These are phyloP conservation scores for Drosophila chauvacae DNA, from an alignment of 1,140 invertebrate genomes.

Conservation along the genomic window DNA sequence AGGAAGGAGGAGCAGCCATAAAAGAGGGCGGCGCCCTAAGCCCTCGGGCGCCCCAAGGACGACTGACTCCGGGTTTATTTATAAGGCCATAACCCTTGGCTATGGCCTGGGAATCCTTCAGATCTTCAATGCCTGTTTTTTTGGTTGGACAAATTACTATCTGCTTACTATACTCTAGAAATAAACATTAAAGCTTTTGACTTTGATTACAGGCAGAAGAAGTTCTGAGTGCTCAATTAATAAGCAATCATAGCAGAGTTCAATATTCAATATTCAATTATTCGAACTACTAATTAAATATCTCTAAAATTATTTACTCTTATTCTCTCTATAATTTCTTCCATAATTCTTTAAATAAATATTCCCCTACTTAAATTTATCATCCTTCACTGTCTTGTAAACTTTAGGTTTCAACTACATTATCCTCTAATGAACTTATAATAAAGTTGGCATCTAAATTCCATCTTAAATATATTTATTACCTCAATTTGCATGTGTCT, in stretches of 20 bases:
- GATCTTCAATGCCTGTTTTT: slow-evolving; percentile 4
- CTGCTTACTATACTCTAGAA: slow-evolving; percentile 9
- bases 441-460: too few relatives aligned
- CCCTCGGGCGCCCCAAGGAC: slow-evolving; percentile 24
- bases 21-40: slow-evolving; percentile 24
- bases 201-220: background rate
- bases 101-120: slow-evolving; percentile 6
- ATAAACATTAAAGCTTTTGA: slow-evolving; percentile 18
- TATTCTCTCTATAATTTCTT: too few relatives aligned
- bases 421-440: background rate
- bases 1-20: slow-evolving; percentile 11
- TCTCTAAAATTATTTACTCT: background rate
- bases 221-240: background rate
- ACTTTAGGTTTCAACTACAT: too few relatives aligned
- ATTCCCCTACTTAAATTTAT: too few relatives aligned
- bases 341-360: too few relatives aligned
- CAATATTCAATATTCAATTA: background rate
- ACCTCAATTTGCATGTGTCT: slow-evolving; percentile 21
- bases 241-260: background rate
- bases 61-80: slow-evolving; percentile 23
- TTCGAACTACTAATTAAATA: too few relatives aligned
- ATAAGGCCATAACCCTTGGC: slow-evolving; percentile 21
- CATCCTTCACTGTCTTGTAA: too few relatives aligned
- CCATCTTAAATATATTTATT: too few relatives aligned
- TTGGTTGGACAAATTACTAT: slow-evolving; percentile 9